phyloP scores from a whole-genome alignment of 2,797 vertebrate species.

The Cryptoprocta ferox region DNA sequence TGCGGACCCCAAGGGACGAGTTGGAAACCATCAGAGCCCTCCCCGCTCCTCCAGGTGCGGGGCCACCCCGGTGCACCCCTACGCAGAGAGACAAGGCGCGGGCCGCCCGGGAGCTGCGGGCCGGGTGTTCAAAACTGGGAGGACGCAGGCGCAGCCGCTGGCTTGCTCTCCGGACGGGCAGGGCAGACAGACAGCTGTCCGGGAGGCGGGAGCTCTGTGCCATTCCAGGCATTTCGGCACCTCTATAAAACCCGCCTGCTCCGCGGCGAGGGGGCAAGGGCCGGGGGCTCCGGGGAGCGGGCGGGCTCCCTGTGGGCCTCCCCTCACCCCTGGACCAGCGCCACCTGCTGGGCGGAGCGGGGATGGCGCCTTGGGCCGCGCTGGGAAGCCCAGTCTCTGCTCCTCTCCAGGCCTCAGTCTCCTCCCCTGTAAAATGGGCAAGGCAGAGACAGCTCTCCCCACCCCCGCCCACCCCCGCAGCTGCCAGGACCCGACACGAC shows the following conservation, averaged over 20 bases:
- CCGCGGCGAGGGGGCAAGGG: fast-evolving
- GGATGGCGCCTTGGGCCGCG: neutral
- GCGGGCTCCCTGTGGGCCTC: neutral
- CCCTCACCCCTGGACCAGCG: neutral
- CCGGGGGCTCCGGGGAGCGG: neutral
- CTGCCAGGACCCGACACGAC: neutral
- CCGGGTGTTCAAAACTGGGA: neutral
- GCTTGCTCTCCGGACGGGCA: neutral
- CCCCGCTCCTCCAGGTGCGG: no score
- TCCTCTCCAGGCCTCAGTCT: neutral
- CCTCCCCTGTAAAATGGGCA: neutral
- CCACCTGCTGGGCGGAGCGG: conserved; percentile 36
- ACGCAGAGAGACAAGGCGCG: fast-evolving
- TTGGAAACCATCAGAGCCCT: fast-evolving
- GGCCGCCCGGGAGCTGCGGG: neutral
- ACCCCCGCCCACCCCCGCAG: neutral
- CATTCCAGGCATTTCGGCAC: conserved; percentile 66
- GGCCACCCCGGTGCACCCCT: neutral
- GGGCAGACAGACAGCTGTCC: conserved; percentile 70
- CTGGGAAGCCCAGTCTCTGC: no score
- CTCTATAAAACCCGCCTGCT: conserved; percentile 31
- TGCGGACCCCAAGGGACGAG: neutral
- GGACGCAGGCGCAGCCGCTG: neutral
- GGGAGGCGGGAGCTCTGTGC: neutral
- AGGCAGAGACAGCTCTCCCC: neutral